Evolutionary conservation across 2,888 invertebrate genomes (phyloP).

Genomic region (Drosophila prolongata): DNA sequence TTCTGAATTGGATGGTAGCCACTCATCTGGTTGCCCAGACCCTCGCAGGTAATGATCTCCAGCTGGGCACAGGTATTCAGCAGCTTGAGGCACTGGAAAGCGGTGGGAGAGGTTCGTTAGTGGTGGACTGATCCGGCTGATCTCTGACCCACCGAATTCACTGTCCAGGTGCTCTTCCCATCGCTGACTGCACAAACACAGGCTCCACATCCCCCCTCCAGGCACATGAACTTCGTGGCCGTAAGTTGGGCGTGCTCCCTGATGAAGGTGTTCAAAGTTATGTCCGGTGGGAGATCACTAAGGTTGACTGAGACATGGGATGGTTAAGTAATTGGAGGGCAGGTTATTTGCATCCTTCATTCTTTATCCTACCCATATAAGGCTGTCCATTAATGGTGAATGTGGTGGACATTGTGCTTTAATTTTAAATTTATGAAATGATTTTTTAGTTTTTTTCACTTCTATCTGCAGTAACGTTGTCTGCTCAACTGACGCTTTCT

Average conservation of each 20-base stretch:
- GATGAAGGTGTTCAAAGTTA: slow-evolving; percentile 87
- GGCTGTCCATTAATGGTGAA: slow-evolving; percentile 75
- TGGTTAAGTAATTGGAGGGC: too few species aligned
- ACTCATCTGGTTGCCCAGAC: slow-evolving; percentile 87
- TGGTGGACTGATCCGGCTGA: background rate
- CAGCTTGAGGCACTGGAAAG: slow-evolving; percentile 87
- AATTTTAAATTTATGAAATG: background rate
- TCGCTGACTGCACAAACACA: slow-evolving; percentile 85
- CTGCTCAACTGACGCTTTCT: slow-evolving; percentile 10
- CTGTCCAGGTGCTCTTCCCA: slow-evolving; percentile 85
- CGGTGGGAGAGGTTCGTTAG: background rate
- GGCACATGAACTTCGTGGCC: slow-evolving; percentile 89
- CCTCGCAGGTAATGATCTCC: slow-evolving; percentile 90
- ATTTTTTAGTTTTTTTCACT: background rate
- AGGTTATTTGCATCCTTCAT: background rate
- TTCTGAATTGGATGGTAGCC: slow-evolving; percentile 90
- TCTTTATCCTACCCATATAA: slow-evolving; percentile 59
- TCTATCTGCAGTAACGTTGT: background rate
- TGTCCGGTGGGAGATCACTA: slow-evolving; percentile 83
- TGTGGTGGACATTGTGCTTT: slow-evolving; percentile 65
- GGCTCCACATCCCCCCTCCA: slow-evolving; percentile 89
- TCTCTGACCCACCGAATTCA: slow-evolving; percentile 86
- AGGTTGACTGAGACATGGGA: slow-evolving; percentile 63
- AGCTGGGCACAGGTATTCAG: slow-evolving; percentile 88
- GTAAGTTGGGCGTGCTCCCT: slow-evolving; percentile 86